Conservation (phyloP, 1,140 invertebrate genomes). For the Pinna nobilis region DNA sequence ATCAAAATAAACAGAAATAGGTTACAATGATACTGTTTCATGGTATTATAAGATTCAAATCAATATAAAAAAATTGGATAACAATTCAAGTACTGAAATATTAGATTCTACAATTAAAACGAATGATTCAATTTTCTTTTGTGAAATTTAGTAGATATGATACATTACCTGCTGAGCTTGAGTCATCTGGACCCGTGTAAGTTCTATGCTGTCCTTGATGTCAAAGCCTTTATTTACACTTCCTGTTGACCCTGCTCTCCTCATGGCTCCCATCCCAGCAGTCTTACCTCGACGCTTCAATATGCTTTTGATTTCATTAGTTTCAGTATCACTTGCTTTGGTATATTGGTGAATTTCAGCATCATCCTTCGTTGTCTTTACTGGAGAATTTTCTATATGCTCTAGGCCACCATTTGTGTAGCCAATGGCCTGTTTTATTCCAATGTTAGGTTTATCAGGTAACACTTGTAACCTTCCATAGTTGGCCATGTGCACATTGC, state of each 20-base stretch:
- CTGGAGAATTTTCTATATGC: background rate
- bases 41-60: no score
- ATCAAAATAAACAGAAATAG: no score
- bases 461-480: slow-evolving; percentile 38
- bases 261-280: slow-evolving; percentile 25
- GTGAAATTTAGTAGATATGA: no score
- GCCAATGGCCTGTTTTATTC: background rate
- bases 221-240: slow-evolving; percentile 38
- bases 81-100: no score
- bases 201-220: slow-evolving; percentile 57
- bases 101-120: no score
- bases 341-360: no score
- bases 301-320: slow-evolving; percentile 41
- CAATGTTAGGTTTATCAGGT: slow-evolving; percentile 33
- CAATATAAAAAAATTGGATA: no score
- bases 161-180: slow-evolving; percentile 1
- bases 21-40: no score
- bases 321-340: no score
- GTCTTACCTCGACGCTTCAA: slow-evolving; percentile 42
- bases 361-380: slow-evolving; percentile 33
- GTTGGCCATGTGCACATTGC: slow-evolving; percentile 11
- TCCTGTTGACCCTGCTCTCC: slow-evolving; percentile 40
- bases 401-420: background rate
- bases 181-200: slow-evolving; percentile 42
- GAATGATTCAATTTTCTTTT: no score